Evolutionary conservation across 2,113 vertebrate species (phyloP).

Genomic region (Girardinichthys multiradiatus): DNA sequence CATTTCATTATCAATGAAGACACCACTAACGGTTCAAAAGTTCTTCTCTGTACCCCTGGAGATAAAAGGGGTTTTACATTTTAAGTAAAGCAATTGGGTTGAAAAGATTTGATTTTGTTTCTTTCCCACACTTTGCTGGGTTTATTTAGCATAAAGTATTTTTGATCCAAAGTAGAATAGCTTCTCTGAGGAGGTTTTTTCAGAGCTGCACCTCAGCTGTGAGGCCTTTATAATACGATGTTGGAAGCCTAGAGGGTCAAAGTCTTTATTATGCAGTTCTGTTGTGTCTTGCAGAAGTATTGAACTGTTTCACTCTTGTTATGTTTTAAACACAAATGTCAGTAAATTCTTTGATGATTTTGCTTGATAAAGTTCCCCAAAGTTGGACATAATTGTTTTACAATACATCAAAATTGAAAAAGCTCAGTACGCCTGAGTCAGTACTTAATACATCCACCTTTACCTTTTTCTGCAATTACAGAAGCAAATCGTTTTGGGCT

Average conservation of each 20-base stretch:
- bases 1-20: constrained; percentile 31
- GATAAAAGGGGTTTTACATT: constrained; percentile 37
- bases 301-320: not conserved
- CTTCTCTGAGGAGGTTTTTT: constrained; percentile 16
- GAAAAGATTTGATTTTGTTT: constrained; percentile 33
- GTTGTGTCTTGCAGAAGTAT: not conserved
- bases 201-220: constrained; percentile 10
- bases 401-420: too few relatives aligned
- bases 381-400: not conserved
- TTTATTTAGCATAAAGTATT: constrained; percentile 30
- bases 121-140: constrained; percentile 39
- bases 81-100: constrained; percentile 41
- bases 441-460: too few relatives aligned
- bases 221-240: constrained; percentile 6
- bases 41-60: not conserved
- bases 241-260: constrained; percentile 31
- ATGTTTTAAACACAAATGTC: not conserved
- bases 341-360: not conserved
- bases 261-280: constrained; percentile 32
- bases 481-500: too few relatives aligned
- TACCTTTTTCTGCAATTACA: too few relatives aligned
- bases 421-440: too few relatives aligned
- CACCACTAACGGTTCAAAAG: constrained; percentile 21
- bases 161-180: constrained; percentile 39
- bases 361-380: not conserved